Conservation (phyloP, 2,797 vertebrate genomes). For the Protonibea diacanthus region DNA sequence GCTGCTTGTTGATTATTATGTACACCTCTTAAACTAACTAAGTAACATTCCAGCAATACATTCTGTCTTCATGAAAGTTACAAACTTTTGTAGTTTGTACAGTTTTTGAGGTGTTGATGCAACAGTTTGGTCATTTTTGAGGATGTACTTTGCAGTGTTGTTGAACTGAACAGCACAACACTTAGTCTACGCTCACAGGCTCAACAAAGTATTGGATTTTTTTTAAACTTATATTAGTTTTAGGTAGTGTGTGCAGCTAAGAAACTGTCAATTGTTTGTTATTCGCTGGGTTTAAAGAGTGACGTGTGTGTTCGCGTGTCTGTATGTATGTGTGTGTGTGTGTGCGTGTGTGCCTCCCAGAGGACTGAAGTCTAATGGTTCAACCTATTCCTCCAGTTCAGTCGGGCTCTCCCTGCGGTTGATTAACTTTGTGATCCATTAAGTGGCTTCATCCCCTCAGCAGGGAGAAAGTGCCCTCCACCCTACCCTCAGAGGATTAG, state of each 20-base stretch:
- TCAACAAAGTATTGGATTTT: neutral
- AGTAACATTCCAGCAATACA: neutral
- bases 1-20: neutral
- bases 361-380: conserved; percentile 59
- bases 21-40: neutral
- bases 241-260: neutral
- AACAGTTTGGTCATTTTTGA: neutral
- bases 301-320: neutral
- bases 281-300: conserved; percentile 14
- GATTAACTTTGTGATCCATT: conserved; percentile 86
- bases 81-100: too few species aligned
- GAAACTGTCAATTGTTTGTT: conserved; percentile 7
- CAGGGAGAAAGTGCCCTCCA: conserved; percentile 67
- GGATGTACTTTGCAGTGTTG: neutral
- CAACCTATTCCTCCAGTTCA: conserved; percentile 65
- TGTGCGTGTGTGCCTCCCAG: conserved; percentile 20
- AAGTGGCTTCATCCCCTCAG: conserved; percentile 78
- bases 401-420: conserved; percentile 69
- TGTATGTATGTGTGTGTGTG: conserved; percentile 2
- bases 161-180: neutral
- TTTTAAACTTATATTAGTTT: neutral
- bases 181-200: neutral
- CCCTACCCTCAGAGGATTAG: conserved; percentile 74
- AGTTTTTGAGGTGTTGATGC: neutral
- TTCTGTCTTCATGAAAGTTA: neutral